These are phyloP conservation scores for Cephus nigrinus DNA, from an alignment of 2,888 invertebrate species.

Conservation along the genomic window DNA sequence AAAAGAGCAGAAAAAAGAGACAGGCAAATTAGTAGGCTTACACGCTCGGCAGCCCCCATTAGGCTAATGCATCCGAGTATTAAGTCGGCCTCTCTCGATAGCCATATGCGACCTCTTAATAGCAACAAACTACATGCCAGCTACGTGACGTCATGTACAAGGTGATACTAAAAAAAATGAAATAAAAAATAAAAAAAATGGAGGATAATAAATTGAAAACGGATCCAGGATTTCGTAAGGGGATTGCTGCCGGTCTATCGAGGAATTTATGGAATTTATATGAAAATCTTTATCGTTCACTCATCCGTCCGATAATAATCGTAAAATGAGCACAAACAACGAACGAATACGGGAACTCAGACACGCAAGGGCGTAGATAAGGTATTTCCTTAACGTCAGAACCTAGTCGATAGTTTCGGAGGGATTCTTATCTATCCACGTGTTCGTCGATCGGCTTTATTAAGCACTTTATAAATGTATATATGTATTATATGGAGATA, in stretches of 20 bases:
- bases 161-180: constrained; percentile 10
- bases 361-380: background rate
- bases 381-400: background rate
- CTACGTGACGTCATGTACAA: constrained; percentile 14
- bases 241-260: background rate
- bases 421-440: background rate
- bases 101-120: constrained; percentile 52
- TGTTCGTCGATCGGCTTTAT: background rate
- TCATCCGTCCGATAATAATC: background rate
- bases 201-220: background rate
- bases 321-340: background rate
- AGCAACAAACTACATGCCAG: constrained; percentile 38
- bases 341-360: background rate
- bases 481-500: background rate
- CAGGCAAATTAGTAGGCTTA: constrained; percentile 57
- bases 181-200: constrained; percentile 10
- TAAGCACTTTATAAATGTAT: background rate
- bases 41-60: constrained; percentile 56
- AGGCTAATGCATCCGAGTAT: constrained; percentile 56
- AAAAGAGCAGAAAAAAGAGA: constrained; percentile 12
- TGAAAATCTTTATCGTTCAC: background rate
- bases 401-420: background rate
- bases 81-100: constrained; percentile 45
- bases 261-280: background rate
- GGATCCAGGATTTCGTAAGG: background rate